phyloP scores from a whole-genome alignment of 2,888 invertebrate genomes.

The Sturmia bella region DNA sequence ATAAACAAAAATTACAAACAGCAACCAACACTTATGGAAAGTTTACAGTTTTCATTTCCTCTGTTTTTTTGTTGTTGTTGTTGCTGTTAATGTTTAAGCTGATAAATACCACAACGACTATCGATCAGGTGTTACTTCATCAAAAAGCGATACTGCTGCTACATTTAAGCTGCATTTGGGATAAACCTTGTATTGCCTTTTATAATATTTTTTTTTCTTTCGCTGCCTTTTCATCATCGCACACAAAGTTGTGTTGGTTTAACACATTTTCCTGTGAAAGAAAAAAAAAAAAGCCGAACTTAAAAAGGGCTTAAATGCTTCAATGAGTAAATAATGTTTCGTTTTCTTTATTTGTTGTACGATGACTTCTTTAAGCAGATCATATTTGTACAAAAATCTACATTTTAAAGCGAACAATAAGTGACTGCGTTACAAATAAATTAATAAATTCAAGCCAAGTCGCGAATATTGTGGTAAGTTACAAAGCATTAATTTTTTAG shows the following conservation, averaged over 20 bases:
- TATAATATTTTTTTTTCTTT: background rate
- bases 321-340: constrained; percentile 34
- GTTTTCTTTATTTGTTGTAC: background rate
- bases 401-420: constrained; percentile 38
- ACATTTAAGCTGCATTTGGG: constrained; percentile 62
- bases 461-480: too few relatives aligned
- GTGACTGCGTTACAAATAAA: background rate
- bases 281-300: constrained; percentile 3
- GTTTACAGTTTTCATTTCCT: constrained; percentile 58
- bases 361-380: constrained; percentile 7
- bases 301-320: constrained; percentile 48
- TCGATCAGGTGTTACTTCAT: constrained; percentile 65
- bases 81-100: constrained; percentile 8
- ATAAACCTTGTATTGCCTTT: constrained; percentile 56
- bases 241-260: constrained; percentile 15
- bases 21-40: constrained; percentile 46
- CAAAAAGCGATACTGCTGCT: constrained; percentile 13
- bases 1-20: constrained; percentile 42
- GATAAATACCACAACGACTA: constrained; percentile 47
- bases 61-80: constrained; percentile 5
- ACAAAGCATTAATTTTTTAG: too few relatives aligned
- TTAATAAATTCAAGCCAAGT: too few relatives aligned
- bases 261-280: constrained; percentile 27
- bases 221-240: constrained; percentile 26
- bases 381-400: constrained; percentile 56